Evolutionary conservation across 1,140 invertebrate genomes (phyloP), one percentile per base, ranked within the genome.

Genomic region (Trinorchestia longiramus): DNA sequence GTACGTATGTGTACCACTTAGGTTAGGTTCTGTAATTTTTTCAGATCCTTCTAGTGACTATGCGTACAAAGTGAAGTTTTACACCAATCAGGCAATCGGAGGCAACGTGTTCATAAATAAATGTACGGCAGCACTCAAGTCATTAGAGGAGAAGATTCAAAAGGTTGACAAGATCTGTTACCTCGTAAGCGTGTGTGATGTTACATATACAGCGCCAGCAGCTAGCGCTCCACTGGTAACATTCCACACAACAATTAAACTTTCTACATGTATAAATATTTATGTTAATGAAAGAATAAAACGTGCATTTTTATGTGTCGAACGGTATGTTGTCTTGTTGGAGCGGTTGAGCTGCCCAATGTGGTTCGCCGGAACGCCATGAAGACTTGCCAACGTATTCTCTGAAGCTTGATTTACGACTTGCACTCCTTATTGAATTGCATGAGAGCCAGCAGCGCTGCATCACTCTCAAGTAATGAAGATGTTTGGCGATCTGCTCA

Each of bases 281-380:
- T 94, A 94, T 94, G 43, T 94, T 94, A 94, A 94, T 94, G 92
- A 94, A 94, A 44, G 92, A 94, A 94, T 94, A 94, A 94, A 94
- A 94, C 92, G 43, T 45, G 92, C 43, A 94, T 94, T 94, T 94
- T 94, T 94, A 94, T 94, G 92, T 94, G 92, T 94, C 92, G 28
- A 94, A 94, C 92, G 92, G 36, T 45, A 94, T 45, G 92, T 40
- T 94, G 92, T 47, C 44, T 94, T 40, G 92, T 44, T 47, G 44
- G 43, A 94, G 43, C 92, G 43, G 44, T 28, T 8, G 4, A 91
- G 43, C 88, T 91, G 19, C 88, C 41, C 88, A 42, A 36, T 91
- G 88, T 91, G 41, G 19, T 91, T 42, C 11, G 41, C 4, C 0
- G 62, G 88, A 91, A 42, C 41, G 88, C 43, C 43, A 43, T 91